phyloP scores from a whole-genome alignment of 2,113 vertebrate species.

The Morone saxatilis region DNA sequence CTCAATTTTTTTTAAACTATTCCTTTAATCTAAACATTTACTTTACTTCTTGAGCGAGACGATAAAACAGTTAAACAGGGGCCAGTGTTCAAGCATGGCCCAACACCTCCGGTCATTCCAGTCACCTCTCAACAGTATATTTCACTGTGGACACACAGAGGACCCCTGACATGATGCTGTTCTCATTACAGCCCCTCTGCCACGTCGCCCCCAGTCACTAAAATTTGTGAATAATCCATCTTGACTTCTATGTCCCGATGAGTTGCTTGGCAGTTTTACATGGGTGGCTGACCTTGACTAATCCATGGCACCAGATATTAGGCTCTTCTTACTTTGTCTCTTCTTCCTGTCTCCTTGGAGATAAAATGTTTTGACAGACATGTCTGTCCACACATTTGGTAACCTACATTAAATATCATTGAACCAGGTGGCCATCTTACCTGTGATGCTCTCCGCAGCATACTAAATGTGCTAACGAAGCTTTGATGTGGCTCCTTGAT shows the following conservation, averaged over 20 bases:
- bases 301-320: slow-evolving; percentile 31
- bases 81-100: neutral
- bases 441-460: slow-evolving; percentile 5
- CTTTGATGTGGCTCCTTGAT: slow-evolving; percentile 21
- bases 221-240: slow-evolving; percentile 58
- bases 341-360: neutral
- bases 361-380: slow-evolving; percentile 41
- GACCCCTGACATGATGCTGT: slow-evolving; percentile 37
- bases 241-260: slow-evolving; percentile 42
- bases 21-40: neutral
- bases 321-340: neutral
- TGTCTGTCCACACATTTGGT: slow-evolving; percentile 3
- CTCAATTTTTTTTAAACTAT: neutral
- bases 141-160: slow-evolving; percentile 23
- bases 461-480: slow-evolving; percentile 6
- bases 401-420: slow-evolving; percentile 16
- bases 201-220: slow-evolving; percentile 27
- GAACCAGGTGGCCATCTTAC: slow-evolving; percentile 43
- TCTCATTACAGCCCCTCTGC: slow-evolving; percentile 37
- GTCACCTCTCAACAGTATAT: slow-evolving; percentile 9
- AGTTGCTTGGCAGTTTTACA: slow-evolving; percentile 44
- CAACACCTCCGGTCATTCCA: slow-evolving; percentile 28
- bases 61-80: neutral
- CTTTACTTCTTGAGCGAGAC: neutral
- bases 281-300: slow-evolving; percentile 51